Base-by-base conservation (phyloP, 2,113 vertebrate genomes). In the Cryptomyrus ogoouensis region DNA sequence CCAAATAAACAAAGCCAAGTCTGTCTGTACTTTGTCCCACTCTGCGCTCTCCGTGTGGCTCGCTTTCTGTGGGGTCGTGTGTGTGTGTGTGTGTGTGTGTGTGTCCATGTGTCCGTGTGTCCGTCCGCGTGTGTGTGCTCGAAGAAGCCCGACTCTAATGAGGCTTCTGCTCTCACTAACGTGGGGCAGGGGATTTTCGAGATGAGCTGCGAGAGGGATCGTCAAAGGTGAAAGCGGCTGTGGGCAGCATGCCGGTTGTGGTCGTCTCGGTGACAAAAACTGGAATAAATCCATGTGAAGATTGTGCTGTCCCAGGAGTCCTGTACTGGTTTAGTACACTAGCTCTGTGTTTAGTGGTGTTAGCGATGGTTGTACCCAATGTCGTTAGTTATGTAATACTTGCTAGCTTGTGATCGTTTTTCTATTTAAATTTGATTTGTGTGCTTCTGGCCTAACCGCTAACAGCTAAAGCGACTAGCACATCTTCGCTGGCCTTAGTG, bases 1-100 rank as follows among this genome's bases (percentile, higher is more conserved):
- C 90, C n/a, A 3, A 87, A 62, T 91, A 1, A 13, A 90, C 92
- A 89, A 87, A 21, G 9, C 91, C 86, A 83, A 93, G 92, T 94
- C 94, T 94, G 94, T 91, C 83, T 89, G 92, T 95, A 95, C 95
- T 95, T 95, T 95, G 93, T 53, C 93, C 93, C 90, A 47, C 90
- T 88, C 89, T 31, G 58, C 90, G 84, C 89, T 90, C 44, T 89
- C 91, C 91, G 89, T 91, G 90, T 91, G 58, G 58, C 58, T 70
- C 3, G 62, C 9, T 31, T 70, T 27, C 62, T 93, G 17, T 93
- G 8, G 10, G 31, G 31, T 46, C 17, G 46, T 85, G 0, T 17
- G 70, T 46, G 80, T 47, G 83, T 27, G 42, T n/a, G 83, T 84
- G 83, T n/a, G 24, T 62, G 50, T 42, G n/a, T 87, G 77, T 88